phyloP scores from a whole-genome alignment of 2,113 vertebrate genomes.

The Glaucidium brasilianum region DNA sequence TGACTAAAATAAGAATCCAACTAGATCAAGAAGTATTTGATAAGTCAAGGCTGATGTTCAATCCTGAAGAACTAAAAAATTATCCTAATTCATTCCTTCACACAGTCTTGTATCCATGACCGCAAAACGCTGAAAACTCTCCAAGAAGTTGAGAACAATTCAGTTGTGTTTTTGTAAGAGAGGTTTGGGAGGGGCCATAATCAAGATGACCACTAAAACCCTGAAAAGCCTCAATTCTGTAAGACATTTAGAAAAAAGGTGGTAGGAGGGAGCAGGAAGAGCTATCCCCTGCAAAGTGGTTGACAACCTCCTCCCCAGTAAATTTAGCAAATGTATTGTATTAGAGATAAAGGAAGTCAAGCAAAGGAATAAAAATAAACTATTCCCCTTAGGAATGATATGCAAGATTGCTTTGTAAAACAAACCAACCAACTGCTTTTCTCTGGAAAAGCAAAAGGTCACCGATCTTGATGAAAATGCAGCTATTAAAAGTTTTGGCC shows the following conservation, averaged over 20 bases:
- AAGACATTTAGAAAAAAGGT: not conserved
- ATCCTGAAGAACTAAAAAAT: not conserved
- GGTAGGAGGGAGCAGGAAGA: not conserved
- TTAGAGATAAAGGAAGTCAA: slow-evolving; percentile 10
- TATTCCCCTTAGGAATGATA: not conserved
- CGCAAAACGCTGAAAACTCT: not conserved
- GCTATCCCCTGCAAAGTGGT: not conserved
- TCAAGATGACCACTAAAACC: not conserved
- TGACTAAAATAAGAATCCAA: not conserved
- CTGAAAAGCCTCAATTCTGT: not conserved
- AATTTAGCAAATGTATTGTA: slow-evolving; percentile 24
- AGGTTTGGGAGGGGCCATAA: not conserved
- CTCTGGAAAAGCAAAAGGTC: slow-evolving; percentile 47
- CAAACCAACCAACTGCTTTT: slow-evolving; percentile 11
- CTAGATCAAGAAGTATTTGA: not conserved
- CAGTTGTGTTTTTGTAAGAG: not conserved
- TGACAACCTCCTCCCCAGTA: not conserved
- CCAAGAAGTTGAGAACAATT: not conserved
- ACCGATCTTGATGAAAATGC: not conserved
- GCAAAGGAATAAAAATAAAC: slow-evolving; percentile 41
- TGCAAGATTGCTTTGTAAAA: slow-evolving; percentile 4
- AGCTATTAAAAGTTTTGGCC: slow-evolving; percentile 45
- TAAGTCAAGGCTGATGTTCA: not conserved
- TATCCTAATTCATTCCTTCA: not conserved
- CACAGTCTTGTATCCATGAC: not conserved